A percentile compares a stretch with the other conserved stretches of the same genome.
Evolutionary conservation across 2,113 vertebrate genomes (phyloP).

Genomic region (Phasianus colchicus): DNA sequence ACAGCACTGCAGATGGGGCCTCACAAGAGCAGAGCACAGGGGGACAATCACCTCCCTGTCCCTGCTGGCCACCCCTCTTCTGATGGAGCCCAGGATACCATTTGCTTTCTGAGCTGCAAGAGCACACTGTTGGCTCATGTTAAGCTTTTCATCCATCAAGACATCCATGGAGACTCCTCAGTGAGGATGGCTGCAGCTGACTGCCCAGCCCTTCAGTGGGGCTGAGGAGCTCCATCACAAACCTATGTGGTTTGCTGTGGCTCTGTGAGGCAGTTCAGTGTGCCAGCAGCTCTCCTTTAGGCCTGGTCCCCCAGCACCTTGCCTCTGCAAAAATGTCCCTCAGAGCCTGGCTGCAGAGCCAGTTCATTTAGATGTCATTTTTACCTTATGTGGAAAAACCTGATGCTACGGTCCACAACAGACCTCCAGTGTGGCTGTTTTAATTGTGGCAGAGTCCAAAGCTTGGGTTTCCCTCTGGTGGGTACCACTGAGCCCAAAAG

Average conservation of each 20-base stretch:
- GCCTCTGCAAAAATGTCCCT: neutral
- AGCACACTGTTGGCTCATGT: too few relatives aligned
- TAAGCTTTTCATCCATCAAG: too few relatives aligned
- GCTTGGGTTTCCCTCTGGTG: neutral
- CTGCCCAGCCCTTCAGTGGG: too few relatives aligned
- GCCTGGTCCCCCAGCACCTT: neutral
- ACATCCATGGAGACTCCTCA: neutral
- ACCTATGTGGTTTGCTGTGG: too few relatives aligned
- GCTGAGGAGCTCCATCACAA: neutral
- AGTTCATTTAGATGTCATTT: neutral
- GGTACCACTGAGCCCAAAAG: neutral
- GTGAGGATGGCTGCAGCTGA: neutral
- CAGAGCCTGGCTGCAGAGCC: neutral
- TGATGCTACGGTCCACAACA: neutral
- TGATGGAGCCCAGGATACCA: too few relatives aligned
- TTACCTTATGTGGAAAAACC: neutral
- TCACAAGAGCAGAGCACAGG: too few relatives aligned
- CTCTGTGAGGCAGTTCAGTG: neutral
- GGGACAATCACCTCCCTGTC: too few relatives aligned
- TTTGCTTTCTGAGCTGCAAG: too few relatives aligned
- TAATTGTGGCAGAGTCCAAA: neutral
- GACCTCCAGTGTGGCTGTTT: neutral
- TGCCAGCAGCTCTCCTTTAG: neutral
- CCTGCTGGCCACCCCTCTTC: too few relatives aligned
- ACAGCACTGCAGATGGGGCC: too few relatives aligned